Evolutionary conservation across 2,888 invertebrate genomes (phyloP).

Genomic region (Tipula helvola): DNA sequence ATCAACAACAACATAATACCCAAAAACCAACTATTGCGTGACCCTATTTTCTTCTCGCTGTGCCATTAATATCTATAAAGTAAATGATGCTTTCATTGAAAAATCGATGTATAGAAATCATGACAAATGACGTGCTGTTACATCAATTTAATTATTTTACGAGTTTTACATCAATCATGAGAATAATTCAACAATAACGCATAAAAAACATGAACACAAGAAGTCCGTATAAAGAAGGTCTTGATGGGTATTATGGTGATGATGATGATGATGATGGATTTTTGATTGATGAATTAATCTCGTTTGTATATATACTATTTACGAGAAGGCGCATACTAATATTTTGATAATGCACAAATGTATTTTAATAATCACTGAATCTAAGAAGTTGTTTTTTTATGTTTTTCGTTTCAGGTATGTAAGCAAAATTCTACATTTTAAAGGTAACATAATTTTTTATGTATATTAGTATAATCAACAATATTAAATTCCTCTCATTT

Average conservation of each 20-base stretch:
- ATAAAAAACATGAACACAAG: background rate
- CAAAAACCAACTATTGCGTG: background rate
- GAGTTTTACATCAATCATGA: background rate
- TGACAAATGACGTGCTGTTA: background rate
- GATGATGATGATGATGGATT: background rate
- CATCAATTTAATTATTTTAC: constrained; percentile 4
- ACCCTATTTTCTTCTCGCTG: background rate
- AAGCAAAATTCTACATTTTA: background rate
- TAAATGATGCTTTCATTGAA: background rate
- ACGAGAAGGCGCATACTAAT: background rate
- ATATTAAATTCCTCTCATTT: background rate
- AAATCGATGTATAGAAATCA: background rate
- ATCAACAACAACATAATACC: no score
- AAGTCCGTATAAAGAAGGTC: background rate
- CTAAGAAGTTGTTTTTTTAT: background rate
- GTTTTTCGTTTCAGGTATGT: background rate
- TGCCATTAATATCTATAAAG: background rate
- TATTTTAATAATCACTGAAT: background rate
- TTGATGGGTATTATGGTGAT: background rate
- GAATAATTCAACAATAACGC: background rate
- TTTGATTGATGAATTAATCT: background rate
- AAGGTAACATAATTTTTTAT: background rate
- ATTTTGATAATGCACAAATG: background rate
- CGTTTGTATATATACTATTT: background rate
- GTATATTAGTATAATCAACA: background rate